Conservation (phyloP, 2,888 invertebrate species). For the Byasa hedistus region DNA sequence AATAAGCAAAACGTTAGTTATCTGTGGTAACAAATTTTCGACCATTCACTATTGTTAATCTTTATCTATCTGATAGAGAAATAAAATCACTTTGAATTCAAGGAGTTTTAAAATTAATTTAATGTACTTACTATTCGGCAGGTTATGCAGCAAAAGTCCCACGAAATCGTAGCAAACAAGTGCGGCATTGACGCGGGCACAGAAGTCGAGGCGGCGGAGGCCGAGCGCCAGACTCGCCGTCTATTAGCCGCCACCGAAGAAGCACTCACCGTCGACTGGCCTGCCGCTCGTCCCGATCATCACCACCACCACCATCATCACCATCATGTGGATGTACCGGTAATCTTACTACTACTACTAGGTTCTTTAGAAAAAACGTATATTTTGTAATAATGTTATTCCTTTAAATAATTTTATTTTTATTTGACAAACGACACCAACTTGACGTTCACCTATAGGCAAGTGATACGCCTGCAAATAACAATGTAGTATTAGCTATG, state of each 20-base stretch:
- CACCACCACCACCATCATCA: slow-evolving; percentile 49
- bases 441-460: no score
- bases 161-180: slow-evolving; percentile 71
- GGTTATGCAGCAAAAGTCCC: slow-evolving; percentile 78
- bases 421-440: no score
- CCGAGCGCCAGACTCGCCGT: slow-evolving; percentile 65
- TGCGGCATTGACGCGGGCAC: slow-evolving; percentile 43
- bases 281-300: slow-evolving; percentile 48
- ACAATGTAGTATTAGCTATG: no score
- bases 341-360: slow-evolving; percentile 30
- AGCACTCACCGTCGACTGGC: slow-evolving; percentile 66
- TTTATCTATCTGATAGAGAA: no score
- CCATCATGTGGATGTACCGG: slow-evolving; percentile 51
- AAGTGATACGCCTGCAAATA: no score
- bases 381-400: not conserved
- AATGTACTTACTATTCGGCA: slow-evolving; percentile 35
- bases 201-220: slow-evolving; percentile 43
- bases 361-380: not conserved
- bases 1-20: no score
- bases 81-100: not conserved
- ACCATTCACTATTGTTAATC: no score
- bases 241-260: slow-evolving; percentile 68
- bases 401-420: not conserved
- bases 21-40: no score
- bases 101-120: not conserved